Evolutionary conservation across 2,888 invertebrate genomes (phyloP), one percentile per base, ranked within the genome.

Genomic region (Tetranychus piercei): DNA sequence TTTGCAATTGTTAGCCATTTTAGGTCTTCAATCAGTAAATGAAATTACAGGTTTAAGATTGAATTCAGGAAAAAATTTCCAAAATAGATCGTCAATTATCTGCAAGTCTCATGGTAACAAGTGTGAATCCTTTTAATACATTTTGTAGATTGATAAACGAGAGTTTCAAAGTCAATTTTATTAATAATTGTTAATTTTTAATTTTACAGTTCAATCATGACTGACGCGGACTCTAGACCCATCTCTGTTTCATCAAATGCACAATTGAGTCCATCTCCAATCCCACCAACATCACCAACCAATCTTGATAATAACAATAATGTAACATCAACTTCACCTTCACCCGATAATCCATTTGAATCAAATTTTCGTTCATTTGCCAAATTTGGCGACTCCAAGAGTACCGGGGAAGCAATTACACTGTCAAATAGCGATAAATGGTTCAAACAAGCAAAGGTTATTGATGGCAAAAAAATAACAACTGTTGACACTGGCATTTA

Each of bases 371-470:
- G 88, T 80, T 87, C 88, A 1, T 93, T 92, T 82, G 88, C 90
- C 8, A 91, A 91, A 83, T 93, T 92, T 81, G 92, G 92, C 0
- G 92, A 92, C 81, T 86, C 86, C 4, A 91, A 91, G 82, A 89
- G 90, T 20, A 91, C 91, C 81, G 92, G 92, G 0, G 91, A 89
- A 82, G 85, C 87, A 70, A 90, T 93, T 77, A 91, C 91, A 0
- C 85, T 93, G n/a, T 90, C 90, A 11, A 91, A 93, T 82, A 89
- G 90, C 80, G 93, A 93, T 83, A 93, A 92, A 83, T 93, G 93
- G 93, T 89, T 93, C 88, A 92, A 92, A 80, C 93, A 93, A 81
- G 92, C 92, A 0, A 89, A 88, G 80, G 88, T 89, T 22, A 82
- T 84, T 72, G 92, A 88, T 76, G 87, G 88, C 2, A 91, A 91